Conservation (phyloP, 2,888 invertebrate genomes). For the Andrena hattorfiana region DNA sequence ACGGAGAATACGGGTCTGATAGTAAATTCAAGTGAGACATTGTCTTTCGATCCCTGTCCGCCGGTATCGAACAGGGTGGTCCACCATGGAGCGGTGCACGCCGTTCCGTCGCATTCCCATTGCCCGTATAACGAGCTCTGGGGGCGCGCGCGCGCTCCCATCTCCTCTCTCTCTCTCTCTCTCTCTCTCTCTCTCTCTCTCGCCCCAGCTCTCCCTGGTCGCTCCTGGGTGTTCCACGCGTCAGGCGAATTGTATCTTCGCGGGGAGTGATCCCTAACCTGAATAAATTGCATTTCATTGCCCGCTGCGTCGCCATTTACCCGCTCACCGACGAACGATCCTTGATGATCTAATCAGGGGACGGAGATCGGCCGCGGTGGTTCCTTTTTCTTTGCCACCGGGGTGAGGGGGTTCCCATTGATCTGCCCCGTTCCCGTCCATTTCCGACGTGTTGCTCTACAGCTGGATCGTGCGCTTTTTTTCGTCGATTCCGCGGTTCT, state of each 20-base stretch:
- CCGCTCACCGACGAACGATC: slow-evolving; percentile 46
- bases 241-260: slow-evolving; percentile 77
- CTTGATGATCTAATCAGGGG: slow-evolving; percentile 64
- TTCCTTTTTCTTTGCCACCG: neutral
- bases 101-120: slow-evolving; percentile 77
- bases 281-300: slow-evolving; percentile 79
- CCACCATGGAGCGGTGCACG: slow-evolving; percentile 65
- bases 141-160: slow-evolving; percentile 60
- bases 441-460: slow-evolving; percentile 11
- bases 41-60: slow-evolving; percentile 73
- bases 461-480: neutral
- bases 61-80: slow-evolving; percentile 77
- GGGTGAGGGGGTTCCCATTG: neutral
- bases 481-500: neutral
- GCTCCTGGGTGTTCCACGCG: slow-evolving; percentile 79
- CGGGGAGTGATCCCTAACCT: slow-evolving; percentile 73
- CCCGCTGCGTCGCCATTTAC: slow-evolving; percentile 64
- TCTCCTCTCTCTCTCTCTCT: slow-evolving; percentile 40
- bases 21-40: slow-evolving; percentile 79
- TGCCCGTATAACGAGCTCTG: slow-evolving; percentile 78
- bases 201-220: slow-evolving; percentile 29
- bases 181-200: slow-evolving; percentile 33
- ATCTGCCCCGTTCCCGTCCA: neutral
- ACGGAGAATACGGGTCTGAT: slow-evolving; percentile 73
- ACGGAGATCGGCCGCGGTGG: slow-evolving; percentile 2